Conservation (phyloP, 2,113 vertebrate genomes). For the Hippocampus abdominalis region DNA sequence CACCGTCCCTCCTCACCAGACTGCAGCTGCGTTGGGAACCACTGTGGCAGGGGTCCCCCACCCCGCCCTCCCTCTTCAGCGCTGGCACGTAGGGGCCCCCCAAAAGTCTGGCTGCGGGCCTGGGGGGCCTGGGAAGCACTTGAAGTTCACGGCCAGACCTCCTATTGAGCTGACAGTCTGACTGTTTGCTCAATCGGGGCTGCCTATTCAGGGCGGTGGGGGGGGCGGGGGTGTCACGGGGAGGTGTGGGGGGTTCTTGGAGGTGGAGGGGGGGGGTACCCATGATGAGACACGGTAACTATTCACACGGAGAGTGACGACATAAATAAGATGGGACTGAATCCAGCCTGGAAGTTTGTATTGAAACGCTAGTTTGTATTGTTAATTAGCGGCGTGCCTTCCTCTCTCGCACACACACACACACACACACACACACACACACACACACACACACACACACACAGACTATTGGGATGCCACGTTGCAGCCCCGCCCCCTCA, state of each 20-base stretch:
- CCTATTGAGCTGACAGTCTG: conserved; percentile 81
- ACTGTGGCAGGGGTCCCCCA: conserved; percentile 59
- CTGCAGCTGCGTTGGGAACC: conserved; percentile 72
- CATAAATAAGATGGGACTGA: conserved; percentile 68
- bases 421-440: conserved; percentile 13
- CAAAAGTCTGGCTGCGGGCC: conserved; percentile 71
- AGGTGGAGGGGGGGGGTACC: conserved; percentile 4
- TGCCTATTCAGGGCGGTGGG: conserved; percentile 66
- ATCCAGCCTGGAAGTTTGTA: conserved; percentile 66
- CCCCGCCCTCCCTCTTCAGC: conserved; percentile 34
- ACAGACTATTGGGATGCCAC: conserved; percentile 38
- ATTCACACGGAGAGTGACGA: conserved; percentile 68
- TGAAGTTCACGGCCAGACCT: conserved; percentile 79
- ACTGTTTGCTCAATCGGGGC: conserved; percentile 77
- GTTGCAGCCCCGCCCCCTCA: conserved; percentile 11
- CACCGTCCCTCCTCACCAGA: conserved; percentile 65
- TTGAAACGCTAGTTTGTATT: conserved; percentile 67
- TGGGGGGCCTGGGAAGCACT: conserved; percentile 76
- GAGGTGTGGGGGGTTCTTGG: conserved; percentile 19
- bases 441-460: conserved; percentile 11
- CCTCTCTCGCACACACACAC: conserved; percentile 39
- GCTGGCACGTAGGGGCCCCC: conserved; percentile 70
- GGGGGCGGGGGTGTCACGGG: conserved; percentile 19
- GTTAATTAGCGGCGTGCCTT: conserved; percentile 63
- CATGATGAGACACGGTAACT: conserved; percentile 63